Conservation (phyloP, 2,888 invertebrate species). For the Melikaiella ostensackeni region DNA sequence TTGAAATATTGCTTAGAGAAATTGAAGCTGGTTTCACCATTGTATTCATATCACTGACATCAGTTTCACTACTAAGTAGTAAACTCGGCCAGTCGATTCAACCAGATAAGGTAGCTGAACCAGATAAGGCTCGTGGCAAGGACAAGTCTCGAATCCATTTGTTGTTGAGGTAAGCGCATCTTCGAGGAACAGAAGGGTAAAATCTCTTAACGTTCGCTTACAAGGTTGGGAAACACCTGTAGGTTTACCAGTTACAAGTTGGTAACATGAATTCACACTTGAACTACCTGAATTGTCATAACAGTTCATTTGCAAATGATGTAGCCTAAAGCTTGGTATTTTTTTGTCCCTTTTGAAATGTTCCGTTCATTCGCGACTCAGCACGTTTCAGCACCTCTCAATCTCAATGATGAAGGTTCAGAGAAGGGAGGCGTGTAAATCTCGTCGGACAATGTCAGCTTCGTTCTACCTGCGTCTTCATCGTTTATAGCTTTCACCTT, state of each 20-base stretch:
- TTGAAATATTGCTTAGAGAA: conserved; percentile 26
- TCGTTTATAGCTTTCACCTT: conserved; percentile 28
- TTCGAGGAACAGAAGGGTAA: conserved; percentile 37
- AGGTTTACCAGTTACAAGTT: conserved; percentile 56
- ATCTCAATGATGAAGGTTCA: conserved; percentile 20
- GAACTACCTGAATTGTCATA: conserved; percentile 68
- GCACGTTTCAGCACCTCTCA: conserved; percentile 34
- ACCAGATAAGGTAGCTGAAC: conserved; percentile 38
- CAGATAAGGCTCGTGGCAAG: conserved; percentile 36
- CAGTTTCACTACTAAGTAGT: conserved; percentile 37
- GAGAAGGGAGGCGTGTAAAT: conserved; percentile 8
- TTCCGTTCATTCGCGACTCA: conserved; percentile 11
- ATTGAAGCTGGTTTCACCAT: conserved; percentile 29
- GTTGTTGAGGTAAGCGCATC: conserved; percentile 32
- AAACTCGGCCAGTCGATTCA: conserved; percentile 38
- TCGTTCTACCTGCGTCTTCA: conserved; percentile 33
- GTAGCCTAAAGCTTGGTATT: conserved; percentile 38
- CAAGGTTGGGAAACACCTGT: conserved; percentile 69
- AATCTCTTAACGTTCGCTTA: conserved; percentile 54
- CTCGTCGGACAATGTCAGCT: conserved; percentile 26
- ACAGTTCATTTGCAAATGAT: conserved; percentile 61
- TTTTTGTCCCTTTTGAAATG: conserved; percentile 3
- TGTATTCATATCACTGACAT: conserved; percentile 39
- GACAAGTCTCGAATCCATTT: conserved; percentile 34
- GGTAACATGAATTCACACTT: conserved; percentile 57